Percentiles rank a stretch among this genome's conserved stretches.
These are phyloP conservation scores for Seriola rivoliana DNA, from an alignment of 2,113 vertebrate species.

Conservation along the genomic window DNA sequence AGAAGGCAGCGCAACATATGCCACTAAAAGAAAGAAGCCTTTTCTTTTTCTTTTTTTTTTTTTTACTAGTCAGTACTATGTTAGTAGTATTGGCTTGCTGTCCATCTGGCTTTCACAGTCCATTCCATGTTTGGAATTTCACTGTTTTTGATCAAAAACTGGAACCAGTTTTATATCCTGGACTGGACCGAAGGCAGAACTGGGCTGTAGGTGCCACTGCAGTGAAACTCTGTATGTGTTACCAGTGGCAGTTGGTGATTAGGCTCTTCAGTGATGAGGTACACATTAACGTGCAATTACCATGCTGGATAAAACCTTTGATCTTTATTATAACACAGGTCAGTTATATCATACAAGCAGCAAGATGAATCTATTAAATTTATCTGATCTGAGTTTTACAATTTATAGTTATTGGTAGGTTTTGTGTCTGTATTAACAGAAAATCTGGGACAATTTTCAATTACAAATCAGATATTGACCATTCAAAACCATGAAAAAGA, in stretches of 20 bases:
- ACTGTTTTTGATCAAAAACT: neutral
- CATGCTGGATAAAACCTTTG: neutral
- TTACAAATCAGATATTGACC: too few relatives aligned
- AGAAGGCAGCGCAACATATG: neutral
- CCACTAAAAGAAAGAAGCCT: neutral
- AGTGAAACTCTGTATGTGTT: neutral
- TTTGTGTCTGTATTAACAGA: neutral
- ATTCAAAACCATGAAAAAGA: too few relatives aligned
- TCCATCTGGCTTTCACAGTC: neutral
- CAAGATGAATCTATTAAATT: neutral
- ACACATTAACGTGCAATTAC: conserved; percentile 5
- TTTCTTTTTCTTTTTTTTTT: neutral
- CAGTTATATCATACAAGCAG: neutral
- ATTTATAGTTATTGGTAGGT: neutral
- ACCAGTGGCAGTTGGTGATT: neutral
- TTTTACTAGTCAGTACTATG: neutral
- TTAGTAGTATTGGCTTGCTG: neutral
- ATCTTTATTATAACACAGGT: neutral
- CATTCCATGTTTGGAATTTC: conserved; percentile 1
- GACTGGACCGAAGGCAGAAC: neutral
- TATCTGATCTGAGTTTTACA: neutral
- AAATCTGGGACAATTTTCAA: neutral
- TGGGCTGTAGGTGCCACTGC: neutral
- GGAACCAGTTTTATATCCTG: neutral
- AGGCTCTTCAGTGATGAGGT: neutral